Base-by-base conservation (phyloP, 2,113 vertebrate genomes). In the Pituophis catenifer region DNA sequence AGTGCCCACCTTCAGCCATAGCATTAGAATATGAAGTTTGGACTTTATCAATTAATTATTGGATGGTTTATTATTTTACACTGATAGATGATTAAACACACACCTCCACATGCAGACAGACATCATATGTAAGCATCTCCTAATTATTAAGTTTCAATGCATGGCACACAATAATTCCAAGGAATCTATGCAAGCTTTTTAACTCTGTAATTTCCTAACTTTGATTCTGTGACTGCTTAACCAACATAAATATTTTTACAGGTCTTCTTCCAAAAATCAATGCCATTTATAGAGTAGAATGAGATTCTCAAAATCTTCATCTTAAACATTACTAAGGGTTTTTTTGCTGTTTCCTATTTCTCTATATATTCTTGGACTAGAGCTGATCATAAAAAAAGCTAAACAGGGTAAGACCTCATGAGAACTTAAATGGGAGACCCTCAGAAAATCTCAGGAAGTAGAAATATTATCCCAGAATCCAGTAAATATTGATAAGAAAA, bases 31-130 rank as follows among this genome's bases (percentile, higher is more conserved):
- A 93, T 95, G 94, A 12, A 57, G n/a, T 95, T 97, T 97, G 70
- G 38, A 95, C 96, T 97, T 96, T 95, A 96, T 96, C 97, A 97
- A 98, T 98, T 98, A 98, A 97, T 98, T 97, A 97, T 97, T 97
- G 96, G 97, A 96, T 93, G 91, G 93, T 96, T 97, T 97, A 95
- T 95, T 97, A 95, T 95, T 97, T 97, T 92, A 38, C 81, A 50
- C 55, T 93, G 53, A 90, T 93, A 90, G 55, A 86, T 65, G 57
- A 90, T 90, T 87, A 90, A 62, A 93, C 57, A 87, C 54, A 86
- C 29, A 58, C 29, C 7, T 81, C 9, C 58, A 53, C n/a, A 12
- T 59, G 8, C 57, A 93, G 21, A 89, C 19, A 86, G 33, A 81
- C 48, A 44, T 23, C 19, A 21, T 15, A 87, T 55, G 62, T 33